A percentile compares a stretch with the other conserved stretches of the same genome.
These are phyloP conservation scores for Drosophila subobscura DNA, from an alignment of 1,140 invertebrate genomes.

Conservation along the genomic window DNA sequence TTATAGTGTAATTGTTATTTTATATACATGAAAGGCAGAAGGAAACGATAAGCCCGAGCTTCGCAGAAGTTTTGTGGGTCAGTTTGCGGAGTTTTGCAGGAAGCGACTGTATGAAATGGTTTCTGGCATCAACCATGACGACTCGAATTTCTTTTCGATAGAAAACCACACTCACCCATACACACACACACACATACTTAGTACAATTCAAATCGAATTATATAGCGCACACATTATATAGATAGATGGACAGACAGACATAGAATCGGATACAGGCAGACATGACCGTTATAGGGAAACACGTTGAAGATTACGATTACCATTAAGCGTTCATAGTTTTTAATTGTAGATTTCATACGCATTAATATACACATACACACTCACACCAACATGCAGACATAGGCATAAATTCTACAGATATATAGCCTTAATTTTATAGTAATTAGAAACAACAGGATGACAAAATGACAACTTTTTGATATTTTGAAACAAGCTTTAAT, in stretches of 20 bases:
- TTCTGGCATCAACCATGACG: constrained; percentile 53
- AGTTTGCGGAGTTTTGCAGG: constrained; percentile 26
- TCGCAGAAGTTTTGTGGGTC: constrained; percentile 6
- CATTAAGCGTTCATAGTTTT: constrained; percentile 48
- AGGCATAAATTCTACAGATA: constrained; percentile 44
- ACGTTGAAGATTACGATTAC: constrained; percentile 32
- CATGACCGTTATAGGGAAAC: constrained; percentile 30
- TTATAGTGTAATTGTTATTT: constrained; percentile 77
- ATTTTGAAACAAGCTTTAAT: constrained; percentile 70
- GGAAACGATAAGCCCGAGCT: constrained; percentile 35
- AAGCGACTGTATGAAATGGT: constrained; percentile 60
- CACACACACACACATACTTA: constrained; percentile 39
- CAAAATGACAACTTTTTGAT: constrained; percentile 51
- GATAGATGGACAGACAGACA: background rate
- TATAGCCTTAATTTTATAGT: constrained; percentile 27
- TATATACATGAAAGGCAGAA: constrained; percentile 44
- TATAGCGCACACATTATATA: constrained; percentile 48
- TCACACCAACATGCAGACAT: constrained; percentile 24
- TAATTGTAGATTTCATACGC: constrained; percentile 62
- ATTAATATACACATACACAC: constrained; percentile 26
- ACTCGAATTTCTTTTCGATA: constrained; percentile 61
- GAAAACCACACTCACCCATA: constrained; percentile 13
- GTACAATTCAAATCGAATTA: constrained; percentile 54
- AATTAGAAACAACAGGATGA: constrained; percentile 29
- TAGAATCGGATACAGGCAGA: constrained; percentile 13